These are phyloP conservation scores for Hirtodrosophila cameraria DNA, from an alignment of 2,888 invertebrate genomes.

Conservation along the genomic window DNA sequence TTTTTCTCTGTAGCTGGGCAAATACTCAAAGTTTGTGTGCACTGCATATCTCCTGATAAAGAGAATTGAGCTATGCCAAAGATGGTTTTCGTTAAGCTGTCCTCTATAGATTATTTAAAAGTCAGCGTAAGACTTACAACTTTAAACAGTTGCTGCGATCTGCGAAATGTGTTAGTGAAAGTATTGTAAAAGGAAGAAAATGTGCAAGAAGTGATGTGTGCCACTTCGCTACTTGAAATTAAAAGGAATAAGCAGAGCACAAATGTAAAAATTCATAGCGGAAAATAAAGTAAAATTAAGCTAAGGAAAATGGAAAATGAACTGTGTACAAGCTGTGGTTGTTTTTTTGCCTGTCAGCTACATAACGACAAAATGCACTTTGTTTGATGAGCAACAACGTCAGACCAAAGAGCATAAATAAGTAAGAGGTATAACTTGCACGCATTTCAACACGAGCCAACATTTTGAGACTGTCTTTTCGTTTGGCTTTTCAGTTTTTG, in stretches of 20 bases:
- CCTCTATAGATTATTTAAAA: slow-evolving; percentile 35
- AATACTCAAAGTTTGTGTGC: slow-evolving; percentile 22
- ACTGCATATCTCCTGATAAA: slow-evolving; percentile 6
- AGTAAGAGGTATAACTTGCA: too few species aligned
- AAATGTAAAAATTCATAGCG: slow-evolving; percentile 10
- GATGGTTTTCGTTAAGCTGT: neutral
- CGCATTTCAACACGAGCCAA: neutral
- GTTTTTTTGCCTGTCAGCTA: slow-evolving; percentile 16
- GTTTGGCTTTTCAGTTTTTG: too few species aligned
- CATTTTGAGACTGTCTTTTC: too few species aligned
- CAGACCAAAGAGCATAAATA: too few species aligned
- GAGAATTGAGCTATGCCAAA: slow-evolving; percentile 21
- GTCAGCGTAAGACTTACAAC: slow-evolving; percentile 28
- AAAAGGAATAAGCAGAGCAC: slow-evolving; percentile 30
- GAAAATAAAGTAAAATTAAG: neutral
- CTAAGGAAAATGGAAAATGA: slow-evolving; percentile 34
- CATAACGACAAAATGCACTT: slow-evolving; percentile 59
- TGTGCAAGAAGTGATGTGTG: neutral
- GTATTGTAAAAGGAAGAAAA: slow-evolving; percentile 15
- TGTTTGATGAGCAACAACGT: slow-evolving; percentile 57
- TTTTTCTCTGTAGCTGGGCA: slow-evolving; percentile 4
- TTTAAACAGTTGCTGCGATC: slow-evolving; percentile 39
- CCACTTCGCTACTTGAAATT: slow-evolving; percentile 37
- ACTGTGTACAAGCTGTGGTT: slow-evolving; percentile 30
- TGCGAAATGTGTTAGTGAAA: slow-evolving; percentile 46